A percentile compares a stretch with the other conserved stretches of the same genome.
Evolutionary conservation across 2,888 invertebrate genomes (phyloP).

Genomic region (Copidosoma aretas): DNA sequence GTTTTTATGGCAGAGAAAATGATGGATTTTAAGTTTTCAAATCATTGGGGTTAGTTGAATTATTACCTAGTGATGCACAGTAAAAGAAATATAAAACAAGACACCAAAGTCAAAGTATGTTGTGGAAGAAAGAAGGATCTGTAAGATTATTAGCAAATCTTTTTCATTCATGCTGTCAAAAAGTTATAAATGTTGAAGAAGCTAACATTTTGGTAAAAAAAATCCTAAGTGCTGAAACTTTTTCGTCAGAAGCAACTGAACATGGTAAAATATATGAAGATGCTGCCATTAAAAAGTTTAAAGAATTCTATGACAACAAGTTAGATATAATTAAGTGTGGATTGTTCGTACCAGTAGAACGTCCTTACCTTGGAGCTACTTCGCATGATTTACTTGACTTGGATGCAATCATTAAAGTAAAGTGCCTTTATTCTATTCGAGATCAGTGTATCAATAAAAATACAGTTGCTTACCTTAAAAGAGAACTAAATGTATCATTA

Average conservation of each 20-base stretch:
- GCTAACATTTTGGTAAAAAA: constrained; percentile 12
- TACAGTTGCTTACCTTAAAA: too few relatives aligned
- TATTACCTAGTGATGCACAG: too few relatives aligned
- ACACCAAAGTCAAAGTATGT: too few relatives aligned
- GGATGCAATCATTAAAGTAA: constrained; percentile 33
- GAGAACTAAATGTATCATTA: too few relatives aligned
- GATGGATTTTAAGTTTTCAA: too few relatives aligned
- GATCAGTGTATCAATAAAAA: too few relatives aligned
- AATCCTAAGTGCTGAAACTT: constrained; percentile 9
- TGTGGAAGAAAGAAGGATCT: too few relatives aligned
- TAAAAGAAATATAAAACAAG: too few relatives aligned
- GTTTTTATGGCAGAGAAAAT: too few relatives aligned
- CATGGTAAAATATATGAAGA: constrained; percentile 35
- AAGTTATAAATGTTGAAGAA: not conserved
- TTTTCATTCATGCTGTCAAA: too few relatives aligned
- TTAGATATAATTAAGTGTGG: constrained; percentile 10
- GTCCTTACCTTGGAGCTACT: constrained; percentile 36
- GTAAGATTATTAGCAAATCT: too few relatives aligned
- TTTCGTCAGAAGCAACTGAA: constrained; percentile 17
- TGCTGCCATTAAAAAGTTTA: constrained; percentile 25
- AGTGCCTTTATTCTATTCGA: constrained; percentile 27
- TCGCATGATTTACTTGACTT: constrained; percentile 35
- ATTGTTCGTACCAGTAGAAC: constrained; percentile 17
- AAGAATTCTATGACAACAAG: constrained; percentile 12
- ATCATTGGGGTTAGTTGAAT: too few relatives aligned